Percentiles rank a stretch among this genome's conserved stretches.
These are phyloP conservation scores for Mamestra configurata DNA, from an alignment of 1,140 invertebrate species.

Conservation along the genomic window DNA sequence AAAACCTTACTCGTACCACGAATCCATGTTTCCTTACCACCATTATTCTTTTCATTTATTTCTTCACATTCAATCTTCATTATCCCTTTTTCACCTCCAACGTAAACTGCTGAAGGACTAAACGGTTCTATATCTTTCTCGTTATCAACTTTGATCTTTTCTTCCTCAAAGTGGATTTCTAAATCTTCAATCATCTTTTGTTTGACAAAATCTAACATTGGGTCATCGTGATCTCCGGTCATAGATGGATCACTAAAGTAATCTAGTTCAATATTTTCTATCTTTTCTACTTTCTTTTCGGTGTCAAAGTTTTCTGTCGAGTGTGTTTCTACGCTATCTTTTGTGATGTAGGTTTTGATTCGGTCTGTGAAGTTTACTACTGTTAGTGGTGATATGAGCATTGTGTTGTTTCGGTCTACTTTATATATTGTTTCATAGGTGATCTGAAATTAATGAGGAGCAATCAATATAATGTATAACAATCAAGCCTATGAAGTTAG, in stretches of 20 bases:
- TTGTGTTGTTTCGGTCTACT: constrained; percentile 59
- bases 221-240: background rate
- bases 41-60: constrained; percentile 52
- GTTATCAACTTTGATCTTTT: constrained; percentile 29
- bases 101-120: constrained; percentile 51
- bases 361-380: constrained; percentile 53
- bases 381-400: constrained; percentile 63
- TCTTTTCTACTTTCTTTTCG: constrained; percentile 39
- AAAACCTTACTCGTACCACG: constrained; percentile 47
- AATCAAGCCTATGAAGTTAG: too few relatives aligned
- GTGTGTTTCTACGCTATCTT: constrained; percentile 32
- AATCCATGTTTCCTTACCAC: constrained; percentile 48
- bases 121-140: background rate
- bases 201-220: constrained; percentile 34
- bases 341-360: constrained; percentile 52
- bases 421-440: constrained; percentile 71
- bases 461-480: too few relatives aligned
- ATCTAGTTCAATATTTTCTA: constrained; percentile 41
- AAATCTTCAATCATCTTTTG: constrained; percentile 42
- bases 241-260: constrained; percentile 37
- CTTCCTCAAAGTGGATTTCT: background rate
- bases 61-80: constrained; percentile 48
- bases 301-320: background rate
- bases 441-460: constrained; percentile 68
- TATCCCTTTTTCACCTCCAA: constrained; percentile 58